Evolutionary conservation across 1,140 invertebrate species (phyloP).

Genomic region (Zophobas morio): DNA sequence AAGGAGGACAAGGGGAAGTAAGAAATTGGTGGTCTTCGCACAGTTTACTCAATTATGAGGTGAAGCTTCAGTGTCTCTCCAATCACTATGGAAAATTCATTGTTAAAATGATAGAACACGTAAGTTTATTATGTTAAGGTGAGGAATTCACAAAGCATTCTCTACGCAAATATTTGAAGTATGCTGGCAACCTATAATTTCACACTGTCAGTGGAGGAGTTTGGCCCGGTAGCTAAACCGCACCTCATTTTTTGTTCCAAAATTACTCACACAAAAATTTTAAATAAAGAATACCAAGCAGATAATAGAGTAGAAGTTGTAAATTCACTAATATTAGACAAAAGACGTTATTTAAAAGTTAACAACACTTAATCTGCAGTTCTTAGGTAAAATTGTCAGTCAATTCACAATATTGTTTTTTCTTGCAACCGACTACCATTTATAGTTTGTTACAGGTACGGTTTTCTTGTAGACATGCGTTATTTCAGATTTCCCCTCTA

Average conservation of each 20-base stretch:
- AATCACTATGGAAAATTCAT: slow-evolving; percentile 56
- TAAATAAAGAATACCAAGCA: too few relatives aligned
- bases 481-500: too few relatives aligned
- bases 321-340: too few relatives aligned
- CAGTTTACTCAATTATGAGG: slow-evolving; percentile 56
- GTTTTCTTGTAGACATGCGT: too few relatives aligned
- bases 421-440: too few relatives aligned
- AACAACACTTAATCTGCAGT: too few relatives aligned
- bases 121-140: slow-evolving; percentile 34
- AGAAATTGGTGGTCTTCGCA: slow-evolving; percentile 57
- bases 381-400: too few relatives aligned
- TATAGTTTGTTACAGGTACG: too few relatives aligned
- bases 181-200: slow-evolving; percentile 11
- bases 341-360: too few relatives aligned
- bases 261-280: not conserved
- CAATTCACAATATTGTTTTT: too few relatives aligned
- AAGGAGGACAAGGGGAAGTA: slow-evolving; percentile 41
- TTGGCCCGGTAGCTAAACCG: not conserved
- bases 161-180: slow-evolving; percentile 12
- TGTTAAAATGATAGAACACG: slow-evolving; percentile 45
- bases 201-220: slow-evolving; percentile 4
- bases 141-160: slow-evolving; percentile 10
- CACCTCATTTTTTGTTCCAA: slow-evolving; percentile 8
- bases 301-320: too few relatives aligned
- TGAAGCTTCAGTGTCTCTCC: slow-evolving; percentile 58